Evolutionary conservation across 2,113 vertebrate species (phyloP).

Genomic region (Pao palembangensis): DNA sequence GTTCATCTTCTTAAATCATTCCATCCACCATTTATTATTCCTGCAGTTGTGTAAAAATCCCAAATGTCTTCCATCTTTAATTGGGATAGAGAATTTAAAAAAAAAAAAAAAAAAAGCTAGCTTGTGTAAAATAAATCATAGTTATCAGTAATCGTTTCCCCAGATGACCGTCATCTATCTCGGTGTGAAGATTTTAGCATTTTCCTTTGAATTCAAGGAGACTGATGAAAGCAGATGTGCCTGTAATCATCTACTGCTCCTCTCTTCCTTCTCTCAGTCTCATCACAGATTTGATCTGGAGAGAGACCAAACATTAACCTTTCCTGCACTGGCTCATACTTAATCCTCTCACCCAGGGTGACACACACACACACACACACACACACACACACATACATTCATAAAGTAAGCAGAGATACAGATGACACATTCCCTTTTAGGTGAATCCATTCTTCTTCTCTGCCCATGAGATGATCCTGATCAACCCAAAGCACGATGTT

Average conservation of each 20-base stretch:
- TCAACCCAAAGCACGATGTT: too few relatives aligned
- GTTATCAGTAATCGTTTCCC: not conserved
- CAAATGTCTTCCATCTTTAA: slow-evolving; percentile 51
- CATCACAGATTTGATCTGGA: slow-evolving; percentile 57
- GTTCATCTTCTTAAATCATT: slow-evolving; percentile 14
- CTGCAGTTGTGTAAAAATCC: slow-evolving; percentile 23
- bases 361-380: slow-evolving; percentile 31
- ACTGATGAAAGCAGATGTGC: slow-evolving; percentile 41
- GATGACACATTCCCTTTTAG: not conserved
- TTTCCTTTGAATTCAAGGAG: slow-evolving; percentile 49
- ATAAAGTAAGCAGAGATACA: not conserved
- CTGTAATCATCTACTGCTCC: slow-evolving; percentile 45
- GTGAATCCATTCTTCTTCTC: too few relatives aligned
- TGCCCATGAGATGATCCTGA: too few relatives aligned
- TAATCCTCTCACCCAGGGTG: slow-evolving; percentile 67
- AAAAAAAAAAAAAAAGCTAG: not conserved
- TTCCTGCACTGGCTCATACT: slow-evolving; percentile 67
- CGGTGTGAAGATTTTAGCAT: slow-evolving; percentile 43
- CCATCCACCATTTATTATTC: slow-evolving; percentile 59
- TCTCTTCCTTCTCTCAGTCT: slow-evolving; percentile 18
- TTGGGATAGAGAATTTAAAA: not conserved
- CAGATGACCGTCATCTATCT: slow-evolving; percentile 5
- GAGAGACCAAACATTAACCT: slow-evolving; percentile 68
- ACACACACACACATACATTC: slow-evolving; percentile 15
- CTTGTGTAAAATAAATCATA: not conserved